Conservation (phyloP, 2,888 invertebrate species). For the Drosophila formosana region DNA sequence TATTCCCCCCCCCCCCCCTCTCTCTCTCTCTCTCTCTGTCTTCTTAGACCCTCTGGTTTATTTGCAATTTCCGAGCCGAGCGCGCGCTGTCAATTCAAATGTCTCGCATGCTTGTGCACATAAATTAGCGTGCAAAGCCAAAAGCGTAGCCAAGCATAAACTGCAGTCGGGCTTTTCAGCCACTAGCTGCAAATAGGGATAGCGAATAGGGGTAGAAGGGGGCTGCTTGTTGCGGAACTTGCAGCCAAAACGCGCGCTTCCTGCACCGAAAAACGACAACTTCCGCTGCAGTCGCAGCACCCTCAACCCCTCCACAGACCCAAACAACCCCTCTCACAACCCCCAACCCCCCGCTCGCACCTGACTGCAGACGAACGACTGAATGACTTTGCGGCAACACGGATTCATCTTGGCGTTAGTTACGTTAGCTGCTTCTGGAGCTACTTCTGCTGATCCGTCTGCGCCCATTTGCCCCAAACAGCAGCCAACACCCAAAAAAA, state of each 20-base stretch:
- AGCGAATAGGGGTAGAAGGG: too few relatives aligned
- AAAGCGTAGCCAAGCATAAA: conserved; percentile 70
- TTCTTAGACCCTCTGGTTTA: too few relatives aligned
- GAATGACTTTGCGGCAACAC: conserved; percentile 44
- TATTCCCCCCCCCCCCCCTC: neutral
- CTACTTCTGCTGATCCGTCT: conserved; percentile 38
- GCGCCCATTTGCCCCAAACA: conserved; percentile 11
- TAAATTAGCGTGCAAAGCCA: conserved; percentile 72
- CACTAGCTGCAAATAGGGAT: neutral
- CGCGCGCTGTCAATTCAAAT: conserved; percentile 49
- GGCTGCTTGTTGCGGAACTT: conserved; percentile 37
- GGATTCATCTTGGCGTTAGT: conserved; percentile 62
- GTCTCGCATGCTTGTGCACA: conserved; percentile 70
- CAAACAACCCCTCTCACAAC: neutral
- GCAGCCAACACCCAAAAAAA: neutral
- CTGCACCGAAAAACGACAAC: conserved; percentile 74
- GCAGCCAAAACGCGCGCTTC: conserved; percentile 63
- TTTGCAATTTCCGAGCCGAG: neutral
- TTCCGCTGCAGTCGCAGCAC: conserved; percentile 53
- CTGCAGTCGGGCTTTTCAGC: conserved; percentile 9
- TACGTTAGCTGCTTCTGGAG: conserved; percentile 33
- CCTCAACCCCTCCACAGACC: too few relatives aligned
- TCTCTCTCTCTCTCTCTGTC: neutral
- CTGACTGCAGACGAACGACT: conserved; percentile 10
- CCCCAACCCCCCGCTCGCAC: neutral